Conservation (phyloP, 1,140 invertebrate genomes). For the Drosophila chauvacae region DNA sequence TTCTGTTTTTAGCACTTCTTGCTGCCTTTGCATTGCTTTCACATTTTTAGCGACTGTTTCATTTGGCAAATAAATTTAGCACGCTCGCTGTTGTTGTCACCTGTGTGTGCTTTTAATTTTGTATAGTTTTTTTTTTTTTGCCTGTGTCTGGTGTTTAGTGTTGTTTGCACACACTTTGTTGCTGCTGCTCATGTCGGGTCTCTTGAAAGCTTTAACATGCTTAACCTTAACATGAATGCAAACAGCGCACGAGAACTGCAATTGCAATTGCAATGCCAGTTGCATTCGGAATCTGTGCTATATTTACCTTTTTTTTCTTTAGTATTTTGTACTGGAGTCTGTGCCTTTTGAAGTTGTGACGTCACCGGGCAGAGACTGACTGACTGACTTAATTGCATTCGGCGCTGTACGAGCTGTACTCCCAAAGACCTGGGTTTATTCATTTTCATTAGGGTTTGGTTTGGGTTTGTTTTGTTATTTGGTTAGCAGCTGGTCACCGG, state of each 20-base stretch:
- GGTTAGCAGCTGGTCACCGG: constrained; percentile 36
- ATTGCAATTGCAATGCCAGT: constrained; percentile 30
- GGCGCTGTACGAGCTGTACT: constrained; percentile 16
- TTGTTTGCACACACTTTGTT: constrained; percentile 39
- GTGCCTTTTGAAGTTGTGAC: constrained; percentile 23
- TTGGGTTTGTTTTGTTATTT: constrained; percentile 30
- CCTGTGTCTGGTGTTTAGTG: constrained; percentile 10
- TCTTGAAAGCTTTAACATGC: constrained; percentile 63
- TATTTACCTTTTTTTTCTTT: neutral
- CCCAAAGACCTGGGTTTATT: constrained; percentile 9
- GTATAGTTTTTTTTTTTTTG: neutral
- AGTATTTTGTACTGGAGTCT: constrained; percentile 6
- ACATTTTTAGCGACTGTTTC: constrained; percentile 14
- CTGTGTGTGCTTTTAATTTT: constrained; percentile 1
- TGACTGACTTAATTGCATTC: constrained; percentile 30
- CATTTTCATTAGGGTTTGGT: constrained; percentile 35
- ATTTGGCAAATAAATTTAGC: constrained; percentile 18
- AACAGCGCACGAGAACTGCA: constrained; percentile 34
- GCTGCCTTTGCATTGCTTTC: constrained; percentile 1
- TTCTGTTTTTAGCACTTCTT: constrained; percentile 1
- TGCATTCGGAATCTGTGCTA: constrained; percentile 32
- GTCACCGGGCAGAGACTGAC: constrained; percentile 4
- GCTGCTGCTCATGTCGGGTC: constrained; percentile 33
- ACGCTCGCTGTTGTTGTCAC: constrained; percentile 6
- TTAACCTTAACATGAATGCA: constrained; percentile 77